A percentile compares a stretch with the other conserved stretches of the same genome.
Evolutionary conservation across 2,888 invertebrate genomes (phyloP).

Genomic region (Lepidonotus clava): DNA sequence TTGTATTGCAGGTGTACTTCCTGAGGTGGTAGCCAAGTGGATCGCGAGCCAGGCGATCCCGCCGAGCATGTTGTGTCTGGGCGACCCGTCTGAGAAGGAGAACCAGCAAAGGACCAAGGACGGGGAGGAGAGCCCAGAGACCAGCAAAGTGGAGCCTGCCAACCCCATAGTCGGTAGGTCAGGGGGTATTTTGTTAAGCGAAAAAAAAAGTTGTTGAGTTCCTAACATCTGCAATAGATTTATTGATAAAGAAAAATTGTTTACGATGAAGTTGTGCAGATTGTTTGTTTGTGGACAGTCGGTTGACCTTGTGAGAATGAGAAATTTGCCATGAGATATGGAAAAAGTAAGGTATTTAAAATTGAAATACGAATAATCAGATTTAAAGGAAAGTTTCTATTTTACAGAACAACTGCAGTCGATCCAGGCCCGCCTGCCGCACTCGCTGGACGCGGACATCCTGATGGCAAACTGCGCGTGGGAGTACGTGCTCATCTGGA

Average conservation of each 20-base stretch:
- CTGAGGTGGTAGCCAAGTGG: constrained; percentile 94
- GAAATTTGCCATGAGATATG: no score
- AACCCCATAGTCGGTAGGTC: constrained; percentile 57
- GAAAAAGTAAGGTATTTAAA: no score
- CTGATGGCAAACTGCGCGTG: constrained; percentile 93
- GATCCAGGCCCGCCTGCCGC: constrained; percentile 88
- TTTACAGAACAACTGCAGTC: constrained; percentile 70
- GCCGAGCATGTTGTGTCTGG: constrained; percentile 61
- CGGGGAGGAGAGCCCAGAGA: constrained; percentile 46
- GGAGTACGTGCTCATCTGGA: constrained; percentile 95
- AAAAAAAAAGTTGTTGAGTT: neutral
- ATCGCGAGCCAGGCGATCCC: constrained; percentile 85
- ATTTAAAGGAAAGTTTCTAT: neutral
- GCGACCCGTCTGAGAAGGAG: constrained; percentile 52
- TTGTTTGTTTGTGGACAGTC: no score
- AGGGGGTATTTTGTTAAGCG: neutral
- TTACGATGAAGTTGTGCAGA: no score
- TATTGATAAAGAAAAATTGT: no score
- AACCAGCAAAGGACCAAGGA: constrained; percentile 22
- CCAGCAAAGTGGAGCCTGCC: neutral
- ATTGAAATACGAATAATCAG: neutral
- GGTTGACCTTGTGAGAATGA: neutral
- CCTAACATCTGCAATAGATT: no score
- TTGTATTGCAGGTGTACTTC: constrained; percentile 87
- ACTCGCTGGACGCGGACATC: constrained; percentile 89